Percentiles rank a stretch among this genome's conserved stretches.
Conservation (phyloP, 2,797 vertebrate species). For the Pogonophryne albipinna region DNA sequence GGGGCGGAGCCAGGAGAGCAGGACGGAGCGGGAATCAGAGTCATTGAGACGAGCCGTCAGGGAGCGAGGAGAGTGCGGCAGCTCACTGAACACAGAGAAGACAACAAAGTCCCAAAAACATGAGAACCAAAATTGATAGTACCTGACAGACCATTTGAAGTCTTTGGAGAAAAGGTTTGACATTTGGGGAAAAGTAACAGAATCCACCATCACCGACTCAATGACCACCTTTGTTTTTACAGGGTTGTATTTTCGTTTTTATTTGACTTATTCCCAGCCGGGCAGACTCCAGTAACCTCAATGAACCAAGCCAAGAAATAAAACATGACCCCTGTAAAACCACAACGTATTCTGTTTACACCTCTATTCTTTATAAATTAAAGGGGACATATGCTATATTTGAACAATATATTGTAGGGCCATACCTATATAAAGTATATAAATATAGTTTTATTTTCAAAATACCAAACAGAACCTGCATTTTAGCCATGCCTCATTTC, state of each 20-base stretch:
- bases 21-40: slow-evolving; percentile 87
- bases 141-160: background rate
- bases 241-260: background rate
- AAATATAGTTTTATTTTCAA: no score
- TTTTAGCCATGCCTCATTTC: no score
- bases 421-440: no score
- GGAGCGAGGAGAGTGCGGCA: slow-evolving; percentile 95
- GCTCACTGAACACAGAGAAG: slow-evolving; percentile 83
- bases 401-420: no score
- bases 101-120: slow-evolving; percentile 9
- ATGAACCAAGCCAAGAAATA: background rate
- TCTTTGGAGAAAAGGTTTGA: background rate
- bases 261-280: background rate
- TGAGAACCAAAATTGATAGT: background rate
- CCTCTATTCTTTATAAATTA: slow-evolving; percentile 6
- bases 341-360: background rate
- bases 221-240: slow-evolving; percentile 1
- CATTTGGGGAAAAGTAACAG: background rate
- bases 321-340: background rate
- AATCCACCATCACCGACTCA: background rate
- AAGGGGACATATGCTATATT: no score
- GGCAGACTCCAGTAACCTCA: no score
- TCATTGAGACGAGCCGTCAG: slow-evolving; percentile 89
- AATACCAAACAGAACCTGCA: no score
- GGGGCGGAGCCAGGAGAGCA: slow-evolving; percentile 94